A percentile compares a stretch with the other conserved stretches of the same genome.
Evolutionary conservation across 2,888 invertebrate genomes (phyloP).

Genomic region (Melanostoma mellinum): DNA sequence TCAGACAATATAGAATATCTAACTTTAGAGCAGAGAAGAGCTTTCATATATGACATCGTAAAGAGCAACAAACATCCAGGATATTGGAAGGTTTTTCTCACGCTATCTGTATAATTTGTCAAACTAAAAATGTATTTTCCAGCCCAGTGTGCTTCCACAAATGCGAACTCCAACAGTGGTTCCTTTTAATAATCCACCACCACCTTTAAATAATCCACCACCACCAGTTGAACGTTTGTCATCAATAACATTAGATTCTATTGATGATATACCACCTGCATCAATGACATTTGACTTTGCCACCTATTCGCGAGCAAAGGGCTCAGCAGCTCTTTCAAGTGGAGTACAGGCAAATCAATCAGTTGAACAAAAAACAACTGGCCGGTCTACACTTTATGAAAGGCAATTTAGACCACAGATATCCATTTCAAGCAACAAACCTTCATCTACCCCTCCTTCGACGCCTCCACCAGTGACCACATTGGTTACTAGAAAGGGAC

Average conservation of each 20-base stretch:
- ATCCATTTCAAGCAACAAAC: background rate
- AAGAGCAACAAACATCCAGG: constrained; percentile 79
- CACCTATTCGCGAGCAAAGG: constrained; percentile 18
- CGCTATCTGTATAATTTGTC: constrained; percentile 26
- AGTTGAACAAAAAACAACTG: constrained; percentile 2
- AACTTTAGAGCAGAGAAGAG: constrained; percentile 76
- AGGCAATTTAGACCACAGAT: constrained; percentile 43
- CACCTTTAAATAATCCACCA: no score
- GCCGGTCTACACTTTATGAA: constrained; percentile 42
- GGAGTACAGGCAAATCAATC: background rate
- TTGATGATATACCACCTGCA: constrained; percentile 62
- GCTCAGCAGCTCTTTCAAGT: background rate
- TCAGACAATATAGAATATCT: constrained; percentile 76
- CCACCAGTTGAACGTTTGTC: background rate
- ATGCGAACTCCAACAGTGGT: constrained; percentile 6
- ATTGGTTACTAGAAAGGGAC: constrained; percentile 76
- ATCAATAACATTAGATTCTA: constrained; percentile 25
- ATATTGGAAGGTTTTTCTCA: constrained; percentile 77
- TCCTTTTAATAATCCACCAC: background rate
- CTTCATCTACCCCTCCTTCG: constrained; percentile 34
- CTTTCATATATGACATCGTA: constrained; percentile 79
- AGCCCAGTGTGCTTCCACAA: constrained; percentile 54
- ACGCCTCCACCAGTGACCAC: constrained; percentile 76
- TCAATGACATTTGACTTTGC: constrained; percentile 45
- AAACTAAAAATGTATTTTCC: background rate